Base-by-base conservation (phyloP, 1,140 invertebrate species). In the Cydia pomonella region DNA sequence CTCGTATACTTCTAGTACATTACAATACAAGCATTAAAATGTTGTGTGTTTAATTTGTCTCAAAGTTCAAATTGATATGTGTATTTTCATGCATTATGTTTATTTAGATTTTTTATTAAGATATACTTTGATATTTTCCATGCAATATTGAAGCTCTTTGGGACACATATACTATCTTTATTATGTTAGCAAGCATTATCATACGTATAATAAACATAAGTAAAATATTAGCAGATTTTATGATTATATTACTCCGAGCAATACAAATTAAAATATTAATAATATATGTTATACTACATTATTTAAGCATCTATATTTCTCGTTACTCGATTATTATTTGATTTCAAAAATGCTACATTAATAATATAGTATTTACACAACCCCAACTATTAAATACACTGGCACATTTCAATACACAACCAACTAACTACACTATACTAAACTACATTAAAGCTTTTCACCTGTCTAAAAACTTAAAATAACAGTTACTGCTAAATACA, bases 321-420 rank as follows among this genome's bases (percentile, higher is more conserved):
- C 21, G 21, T 47, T 47, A 47, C 50, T 18, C 4, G 21, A 23
- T 53, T 23, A 23, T 3, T 23, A 12, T 18, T 23, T 59, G 7
- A 59, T 7, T n/a, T n/a, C 12, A 50, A 59, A 59, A 59, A 18
- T 21, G 50, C n/a, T 59, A 59, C 21, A 21, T 23, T 12, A 59
- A 44, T 29, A 25, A 16, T 73, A 73, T 21, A 50, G 23, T 47
- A 73, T 73, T 50, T 73, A 73, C 47, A 50, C 18, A 41, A 47
- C 21, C 47, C 41, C 47, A 53, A 73, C 50, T 69, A 69, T 33
- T 23, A 18, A 73, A 53, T 73, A 44, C 13, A 73, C 72, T 73
- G 72, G 72, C 72, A 73, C 72, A 50, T 73, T 73, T 44, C 1
- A 27, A 69, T 3, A 41, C 6, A 69, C n/a, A 69, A 38, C 27